Percentiles rank a stretch among this genome's conserved stretches.
These are phyloP conservation scores for Brachypteracias leptosomus DNA, from an alignment of 2,113 vertebrate species.

Conservation along the genomic window DNA sequence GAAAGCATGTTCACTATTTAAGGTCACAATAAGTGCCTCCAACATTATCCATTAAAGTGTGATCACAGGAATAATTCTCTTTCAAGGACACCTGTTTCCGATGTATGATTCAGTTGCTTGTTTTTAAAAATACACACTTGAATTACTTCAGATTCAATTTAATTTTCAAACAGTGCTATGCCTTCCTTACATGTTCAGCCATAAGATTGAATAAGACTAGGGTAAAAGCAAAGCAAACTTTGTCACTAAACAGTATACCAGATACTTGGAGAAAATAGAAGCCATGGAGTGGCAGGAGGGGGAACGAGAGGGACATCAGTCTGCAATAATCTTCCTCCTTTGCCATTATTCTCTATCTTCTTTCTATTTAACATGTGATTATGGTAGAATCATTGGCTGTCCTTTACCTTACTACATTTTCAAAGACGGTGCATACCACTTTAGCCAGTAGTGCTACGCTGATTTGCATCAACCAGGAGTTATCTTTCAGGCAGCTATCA, in stretches of 20 bases:
- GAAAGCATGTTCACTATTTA: background rate
- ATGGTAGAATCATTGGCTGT: background rate
- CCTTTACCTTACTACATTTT: background rate
- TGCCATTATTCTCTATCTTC: background rate
- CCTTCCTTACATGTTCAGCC: background rate
- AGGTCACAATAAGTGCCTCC: background rate
- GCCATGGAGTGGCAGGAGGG: background rate
- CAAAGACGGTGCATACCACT: background rate
- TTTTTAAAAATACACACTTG: background rate
- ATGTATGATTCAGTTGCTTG: background rate
- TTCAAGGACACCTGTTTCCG: background rate
- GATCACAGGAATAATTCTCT: slow-evolving; percentile 4
- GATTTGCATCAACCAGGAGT: background rate
- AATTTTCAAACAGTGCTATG: background rate
- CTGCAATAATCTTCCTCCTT: background rate
- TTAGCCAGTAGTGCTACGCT: background rate
- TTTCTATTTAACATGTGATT: background rate
- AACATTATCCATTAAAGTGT: background rate
- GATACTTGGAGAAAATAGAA: background rate
- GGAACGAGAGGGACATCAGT: background rate
- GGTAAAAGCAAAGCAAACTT: background rate
- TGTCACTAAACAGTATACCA: background rate
- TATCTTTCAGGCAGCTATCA: background rate
- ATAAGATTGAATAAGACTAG: background rate
- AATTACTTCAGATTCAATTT: background rate